A percentile compares a stretch with the other conserved stretches of the same genome.
phyloP scores from a whole-genome alignment of 1,140 invertebrate genomes.

The Lordiphosa stackelbergi region DNA sequence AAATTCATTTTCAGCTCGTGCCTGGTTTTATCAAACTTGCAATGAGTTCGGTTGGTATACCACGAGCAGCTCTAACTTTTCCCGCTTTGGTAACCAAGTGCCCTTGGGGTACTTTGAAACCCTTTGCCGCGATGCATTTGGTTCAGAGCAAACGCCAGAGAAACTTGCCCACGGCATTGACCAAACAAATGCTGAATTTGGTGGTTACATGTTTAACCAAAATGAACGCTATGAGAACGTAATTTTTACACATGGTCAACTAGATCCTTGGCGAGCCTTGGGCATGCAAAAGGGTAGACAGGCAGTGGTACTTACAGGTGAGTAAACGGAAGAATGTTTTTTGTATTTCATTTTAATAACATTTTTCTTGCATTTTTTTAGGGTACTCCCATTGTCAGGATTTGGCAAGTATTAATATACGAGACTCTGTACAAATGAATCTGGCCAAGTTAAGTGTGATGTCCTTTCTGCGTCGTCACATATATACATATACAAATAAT shows the following conservation, averaged over 20 bases:
- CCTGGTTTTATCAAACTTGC: slow-evolving; percentile 86
- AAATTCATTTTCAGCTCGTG: slow-evolving; percentile 69
- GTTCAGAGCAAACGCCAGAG: slow-evolving; percentile 58
- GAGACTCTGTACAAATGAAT: slow-evolving; percentile 62
- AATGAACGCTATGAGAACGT: slow-evolving; percentile 73
- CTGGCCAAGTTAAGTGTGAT: slow-evolving; percentile 68
- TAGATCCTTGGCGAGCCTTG: slow-evolving; percentile 81
- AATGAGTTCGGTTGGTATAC: slow-evolving; percentile 84
- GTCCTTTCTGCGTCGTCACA: slow-evolving; percentile 57
- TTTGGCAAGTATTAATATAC: slow-evolving; percentile 54
- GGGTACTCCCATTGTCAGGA: slow-evolving; percentile 65
- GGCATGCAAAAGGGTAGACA: slow-evolving; percentile 44
- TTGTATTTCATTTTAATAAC: slow-evolving; percentile 13
- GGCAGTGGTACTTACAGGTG: slow-evolving; percentile 62
- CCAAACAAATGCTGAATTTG: slow-evolving; percentile 81
- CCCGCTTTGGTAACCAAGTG: slow-evolving; percentile 80
- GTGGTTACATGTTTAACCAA: slow-evolving; percentile 78
- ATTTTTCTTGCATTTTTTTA: slow-evolving; percentile 19
- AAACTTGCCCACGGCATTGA: slow-evolving; percentile 78
- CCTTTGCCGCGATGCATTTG: slow-evolving; percentile 84
- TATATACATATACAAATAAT: slow-evolving; percentile 25
- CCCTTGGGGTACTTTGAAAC: slow-evolving; percentile 79
- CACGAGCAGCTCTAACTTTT: slow-evolving; percentile 21
- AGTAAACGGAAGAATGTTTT: slow-evolving; percentile 18
- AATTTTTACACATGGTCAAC: slow-evolving; percentile 82